A percentile compares a stretch with the other conserved stretches of the same genome.
These are phyloP conservation scores for Coecobrya sp. DNA, from an alignment of 2,888 invertebrate species.

Conservation along the genomic window DNA sequence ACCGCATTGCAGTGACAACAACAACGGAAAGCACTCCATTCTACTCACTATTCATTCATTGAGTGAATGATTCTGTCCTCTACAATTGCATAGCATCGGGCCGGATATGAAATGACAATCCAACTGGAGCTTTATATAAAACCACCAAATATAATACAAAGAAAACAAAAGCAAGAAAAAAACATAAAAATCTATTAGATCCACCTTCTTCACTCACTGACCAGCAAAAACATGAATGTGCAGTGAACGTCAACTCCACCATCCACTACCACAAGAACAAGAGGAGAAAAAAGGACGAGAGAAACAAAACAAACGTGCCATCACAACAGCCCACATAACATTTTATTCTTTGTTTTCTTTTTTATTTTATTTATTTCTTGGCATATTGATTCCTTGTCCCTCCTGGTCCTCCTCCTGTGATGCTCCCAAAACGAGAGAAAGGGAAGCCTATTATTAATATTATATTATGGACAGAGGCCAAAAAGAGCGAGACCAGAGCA, in stretches of 20 bases:
- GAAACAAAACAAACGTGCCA: constrained; percentile 41
- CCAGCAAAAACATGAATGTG: constrained; percentile 40
- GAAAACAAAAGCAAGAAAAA: constrained; percentile 1
- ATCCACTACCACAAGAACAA: constrained; percentile 22
- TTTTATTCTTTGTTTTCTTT: constrained; percentile 42
- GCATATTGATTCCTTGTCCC: constrained; percentile 56
- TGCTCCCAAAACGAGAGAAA: not conserved
- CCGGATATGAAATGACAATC: constrained; percentile 51
- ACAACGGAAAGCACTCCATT: constrained; percentile 40
- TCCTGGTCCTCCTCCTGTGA: constrained; percentile 46
- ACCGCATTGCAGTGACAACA: constrained; percentile 53
- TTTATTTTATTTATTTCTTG: constrained; percentile 51
- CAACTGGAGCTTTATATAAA: constrained; percentile 8
- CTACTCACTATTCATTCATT: constrained; percentile 19
- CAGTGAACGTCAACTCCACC: constrained; percentile 30
- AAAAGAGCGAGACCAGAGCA: constrained; percentile 44
- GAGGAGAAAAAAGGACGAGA: not conserved
- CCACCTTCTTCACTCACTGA: constrained; percentile 35
- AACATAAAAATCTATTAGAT: constrained; percentile 48
- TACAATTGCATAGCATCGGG: constrained; percentile 24
- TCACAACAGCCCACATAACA: constrained; percentile 5
- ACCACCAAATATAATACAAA: not conserved
- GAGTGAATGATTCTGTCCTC: constrained; percentile 40
- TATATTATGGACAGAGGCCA: constrained; percentile 55
- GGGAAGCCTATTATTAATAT: not conserved